Evolutionary conservation across 2,113 vertebrate genomes (phyloP).

Genomic region (Actinemys pallida): DNA sequence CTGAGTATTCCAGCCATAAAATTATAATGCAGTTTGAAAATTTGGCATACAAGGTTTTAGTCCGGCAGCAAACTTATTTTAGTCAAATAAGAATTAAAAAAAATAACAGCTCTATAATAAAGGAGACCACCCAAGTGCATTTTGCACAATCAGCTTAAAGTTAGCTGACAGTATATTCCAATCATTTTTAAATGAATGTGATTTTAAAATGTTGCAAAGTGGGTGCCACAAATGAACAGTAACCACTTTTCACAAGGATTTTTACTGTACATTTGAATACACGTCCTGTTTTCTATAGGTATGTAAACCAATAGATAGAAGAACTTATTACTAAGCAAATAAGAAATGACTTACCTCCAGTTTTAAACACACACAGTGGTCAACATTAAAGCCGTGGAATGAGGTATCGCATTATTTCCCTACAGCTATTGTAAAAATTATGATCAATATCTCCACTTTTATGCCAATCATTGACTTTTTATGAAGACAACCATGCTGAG

Average conservation of each 20-base stretch:
- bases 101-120: constrained; percentile 37
- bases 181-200: constrained; percentile 25
- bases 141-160: constrained; percentile 47
- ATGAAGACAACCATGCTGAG: not conserved
- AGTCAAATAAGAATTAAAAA: constrained; percentile 40
- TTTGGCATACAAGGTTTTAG: constrained; percentile 22
- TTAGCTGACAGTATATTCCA: constrained; percentile 25
- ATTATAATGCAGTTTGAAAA: constrained; percentile 38
- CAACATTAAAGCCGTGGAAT: not conserved
- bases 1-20: constrained; percentile 55
- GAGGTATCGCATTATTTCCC: not conserved
- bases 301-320: constrained; percentile 25
- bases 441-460: not conserved
- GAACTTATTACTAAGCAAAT: constrained; percentile 5
- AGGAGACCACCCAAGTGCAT: constrained; percentile 60
- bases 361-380: not conserved
- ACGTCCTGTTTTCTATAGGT: not conserved
- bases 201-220: constrained; percentile 27
- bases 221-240: constrained; percentile 48
- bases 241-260: constrained; percentile 24
- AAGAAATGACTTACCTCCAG: constrained; percentile 18
- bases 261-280: constrained; percentile 3
- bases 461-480: not conserved
- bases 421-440: not conserved
- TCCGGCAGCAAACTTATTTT: constrained; percentile 6